Evolutionary conservation across 2,888 invertebrate genomes (phyloP).

Genomic region (Drosophila conformis): DNA sequence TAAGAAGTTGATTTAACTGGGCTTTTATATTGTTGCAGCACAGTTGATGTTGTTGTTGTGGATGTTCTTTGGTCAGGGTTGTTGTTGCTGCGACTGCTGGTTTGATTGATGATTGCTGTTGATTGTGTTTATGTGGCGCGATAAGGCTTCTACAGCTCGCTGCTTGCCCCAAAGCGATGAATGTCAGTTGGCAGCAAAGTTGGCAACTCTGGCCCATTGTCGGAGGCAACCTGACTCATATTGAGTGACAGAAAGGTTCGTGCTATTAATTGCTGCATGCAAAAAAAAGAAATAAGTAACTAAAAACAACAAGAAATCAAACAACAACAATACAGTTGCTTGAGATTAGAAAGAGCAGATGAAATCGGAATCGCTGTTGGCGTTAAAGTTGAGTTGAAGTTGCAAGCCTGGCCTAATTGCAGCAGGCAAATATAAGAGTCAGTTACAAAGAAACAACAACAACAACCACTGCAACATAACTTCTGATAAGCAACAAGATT

Average conservation of each 20-base stretch:
- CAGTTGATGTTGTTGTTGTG: slow-evolving; percentile 21
- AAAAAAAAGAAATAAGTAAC: slow-evolving; percentile 32
- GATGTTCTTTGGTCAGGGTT: neutral
- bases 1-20: slow-evolving; percentile 69
- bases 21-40: slow-evolving; percentile 29
- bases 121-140: slow-evolving; percentile 24
- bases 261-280: slow-evolving; percentile 74
- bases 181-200: slow-evolving; percentile 36
- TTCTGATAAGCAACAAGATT: slow-evolving; percentile 44
- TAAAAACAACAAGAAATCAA: slow-evolving; percentile 1
- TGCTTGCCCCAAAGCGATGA: slow-evolving; percentile 44
- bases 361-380: slow-evolving; percentile 13
- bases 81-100: slow-evolving; percentile 6
- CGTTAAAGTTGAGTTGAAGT: slow-evolving; percentile 16
- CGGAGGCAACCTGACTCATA: slow-evolving; percentile 59
- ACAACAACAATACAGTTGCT: slow-evolving; percentile 7
- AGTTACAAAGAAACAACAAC: slow-evolving; percentile 21
- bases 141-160: slow-evolving; percentile 12
- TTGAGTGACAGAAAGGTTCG: slow-evolving; percentile 71
- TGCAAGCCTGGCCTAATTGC: slow-evolving; percentile 52
- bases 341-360: slow-evolving; percentile 15
- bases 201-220: slow-evolving; percentile 67
- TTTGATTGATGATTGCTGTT: slow-evolving; percentile 31
- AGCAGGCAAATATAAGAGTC: slow-evolving; percentile 16
- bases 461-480: slow-evolving; percentile 24